phyloP scores from a whole-genome alignment of 2,888 invertebrate genomes.

The Actias luna region DNA sequence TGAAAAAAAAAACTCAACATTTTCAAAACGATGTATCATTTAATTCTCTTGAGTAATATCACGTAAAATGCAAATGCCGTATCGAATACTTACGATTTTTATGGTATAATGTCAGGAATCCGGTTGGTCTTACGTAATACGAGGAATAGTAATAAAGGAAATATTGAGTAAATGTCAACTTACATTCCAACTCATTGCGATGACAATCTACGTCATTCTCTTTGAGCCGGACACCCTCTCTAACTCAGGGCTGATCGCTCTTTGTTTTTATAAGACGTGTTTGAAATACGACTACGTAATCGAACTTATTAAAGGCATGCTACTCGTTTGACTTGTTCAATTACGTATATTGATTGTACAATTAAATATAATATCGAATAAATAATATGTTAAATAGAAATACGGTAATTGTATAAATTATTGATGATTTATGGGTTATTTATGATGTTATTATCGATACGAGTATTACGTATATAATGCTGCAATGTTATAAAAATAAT shows the following conservation, averaged over 20 bases:
- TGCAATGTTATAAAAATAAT: neutral
- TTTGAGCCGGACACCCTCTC: constrained; percentile 1
- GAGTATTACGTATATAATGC: neutral
- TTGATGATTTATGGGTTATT: neutral
- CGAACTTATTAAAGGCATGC: neutral
- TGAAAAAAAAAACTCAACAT: neutral
- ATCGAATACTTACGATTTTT: constrained; percentile 19
- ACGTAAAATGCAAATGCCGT: neutral
- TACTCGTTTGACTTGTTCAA: neutral
- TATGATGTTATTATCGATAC: neutral
- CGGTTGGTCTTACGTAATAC: constrained; percentile 9
- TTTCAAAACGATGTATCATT: neutral
- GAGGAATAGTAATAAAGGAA: constrained; percentile 14
- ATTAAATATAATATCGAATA: neutral
- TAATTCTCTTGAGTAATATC: neutral
- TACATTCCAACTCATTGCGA: neutral
- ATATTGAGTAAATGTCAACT: constrained; percentile 16
- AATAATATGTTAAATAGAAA: neutral
- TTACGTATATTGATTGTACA: neutral
- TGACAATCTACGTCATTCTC: constrained; percentile 6
- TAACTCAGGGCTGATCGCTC: constrained; percentile 8
- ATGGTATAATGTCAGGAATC: constrained; percentile 12
- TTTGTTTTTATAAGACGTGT: neutral
- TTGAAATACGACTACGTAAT: neutral
- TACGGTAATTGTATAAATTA: neutral